Evolutionary conservation across 2,113 vertebrate species (phyloP), one percentile per base, ranked within the genome.

Genomic region (Thymallus thymallus): DNA sequence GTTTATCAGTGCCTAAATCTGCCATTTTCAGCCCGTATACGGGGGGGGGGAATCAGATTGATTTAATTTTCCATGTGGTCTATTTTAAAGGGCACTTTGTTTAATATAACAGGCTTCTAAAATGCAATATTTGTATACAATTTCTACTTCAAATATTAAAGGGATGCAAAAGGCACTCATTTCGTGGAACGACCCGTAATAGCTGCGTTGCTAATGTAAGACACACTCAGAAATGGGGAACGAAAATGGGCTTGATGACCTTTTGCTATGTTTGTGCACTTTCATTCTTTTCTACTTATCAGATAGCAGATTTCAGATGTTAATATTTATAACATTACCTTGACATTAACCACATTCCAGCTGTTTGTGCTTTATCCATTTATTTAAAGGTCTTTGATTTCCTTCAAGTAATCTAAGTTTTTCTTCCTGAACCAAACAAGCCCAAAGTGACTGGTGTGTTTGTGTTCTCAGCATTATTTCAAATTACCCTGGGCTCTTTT

Each of bases 281-380:
- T 79, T 66, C 35, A 48, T 22, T 73, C 58, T 68, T 72, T 6
- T 16, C 23, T 73, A 30, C 29, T 65, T 73, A 77, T 63, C 68
- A 76, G 62, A 65, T 56, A 70, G 22, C 64, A 65, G 62, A 80
- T 73, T 68, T 69, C 71, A 64, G 48, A 68, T 58, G 41, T 73
- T 67, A 24, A 69, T 80, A 74, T 76, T 82, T 78, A 80, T 80
- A 78, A 78, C 68, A 67, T 78, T 66, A 35, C 67, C 20, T 71
- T 69, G 24, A 58, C 60, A 14, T 75, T 76, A 77, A 35, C 6
- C 83, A 91, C 86, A 89, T 91, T 91, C 88, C 87, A 88, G 77
- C 69, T 61, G 80, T 79, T 84, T 75, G 62, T 76, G 76, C 58
- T 82, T 77, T 77, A 60, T 71, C 68, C 72, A 75, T 81, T 77